Percentiles rank a stretch among this genome's conserved stretches.
These are phyloP conservation scores for Neoniphon sammara DNA, from an alignment of 2,797 vertebrate species.

Conservation along the genomic window DNA sequence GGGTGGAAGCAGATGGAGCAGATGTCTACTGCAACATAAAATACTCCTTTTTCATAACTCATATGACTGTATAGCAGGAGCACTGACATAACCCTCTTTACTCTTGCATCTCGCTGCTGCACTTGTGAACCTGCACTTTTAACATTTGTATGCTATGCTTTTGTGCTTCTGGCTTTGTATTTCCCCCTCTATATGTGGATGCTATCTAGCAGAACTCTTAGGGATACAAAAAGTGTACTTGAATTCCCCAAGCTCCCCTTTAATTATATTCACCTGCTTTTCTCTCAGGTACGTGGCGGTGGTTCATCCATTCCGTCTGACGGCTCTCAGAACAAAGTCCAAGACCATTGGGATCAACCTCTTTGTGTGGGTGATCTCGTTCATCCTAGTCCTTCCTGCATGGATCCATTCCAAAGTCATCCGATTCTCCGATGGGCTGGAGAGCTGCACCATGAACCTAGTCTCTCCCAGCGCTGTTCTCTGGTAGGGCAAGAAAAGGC, in stretches of 20 bases:
- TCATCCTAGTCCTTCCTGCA: constrained; percentile 72
- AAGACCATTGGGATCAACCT: constrained; percentile 74
- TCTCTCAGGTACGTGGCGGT: constrained; percentile 73
- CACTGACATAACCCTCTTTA: too few species aligned
- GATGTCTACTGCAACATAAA: background rate
- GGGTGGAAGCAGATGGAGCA: background rate
- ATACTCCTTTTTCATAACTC: background rate
- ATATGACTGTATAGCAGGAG: too few species aligned
- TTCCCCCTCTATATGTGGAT: too few species aligned
- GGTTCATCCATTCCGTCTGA: constrained; percentile 77
- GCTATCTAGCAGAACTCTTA: too few species aligned
- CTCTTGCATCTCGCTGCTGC: too few species aligned
- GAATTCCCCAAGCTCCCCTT: background rate
- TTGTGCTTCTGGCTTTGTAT: too few species aligned
- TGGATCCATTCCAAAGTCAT: constrained; percentile 79
- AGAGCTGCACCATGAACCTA: constrained; percentile 80
- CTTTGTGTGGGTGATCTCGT: constrained; percentile 71
- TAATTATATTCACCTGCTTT: background rate
- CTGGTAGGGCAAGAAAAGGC: constrained; percentile 56
- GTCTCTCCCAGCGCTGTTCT: constrained; percentile 73
- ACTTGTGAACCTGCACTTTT: too few species aligned
- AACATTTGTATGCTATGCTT: too few species aligned
- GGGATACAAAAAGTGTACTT: too few species aligned
- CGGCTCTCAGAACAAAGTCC: constrained; percentile 72
- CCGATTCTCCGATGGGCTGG: constrained; percentile 77